Conservation (phyloP, 2,888 invertebrate genomes). For the Helobdella robusta region DNA sequence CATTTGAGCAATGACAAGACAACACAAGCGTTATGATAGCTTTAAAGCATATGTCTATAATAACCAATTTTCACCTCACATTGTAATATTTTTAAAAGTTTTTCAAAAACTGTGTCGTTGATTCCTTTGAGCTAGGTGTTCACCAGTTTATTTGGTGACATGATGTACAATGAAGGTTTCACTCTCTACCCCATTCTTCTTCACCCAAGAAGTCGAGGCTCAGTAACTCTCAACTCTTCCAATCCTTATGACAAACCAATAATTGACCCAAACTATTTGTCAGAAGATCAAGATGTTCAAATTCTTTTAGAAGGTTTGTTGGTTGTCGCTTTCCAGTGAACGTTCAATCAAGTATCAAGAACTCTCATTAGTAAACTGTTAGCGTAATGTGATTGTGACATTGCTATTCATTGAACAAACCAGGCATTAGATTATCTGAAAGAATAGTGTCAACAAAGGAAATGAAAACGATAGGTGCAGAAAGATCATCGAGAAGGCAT, state of each 20-base stretch:
- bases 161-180: constrained; percentile 30
- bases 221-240: constrained; percentile 62
- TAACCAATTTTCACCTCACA: no score
- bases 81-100: no score
- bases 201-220: constrained; percentile 69
- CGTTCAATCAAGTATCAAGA: background rate
- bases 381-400: background rate
- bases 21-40: no score
- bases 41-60: no score
- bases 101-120: no score
- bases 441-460: constrained; percentile 26
- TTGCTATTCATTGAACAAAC: no score
- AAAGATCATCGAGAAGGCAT: constrained; percentile 24
- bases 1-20: no score
- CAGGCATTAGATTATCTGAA: constrained; percentile 30
- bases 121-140: constrained; percentile 28
- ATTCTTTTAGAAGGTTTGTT: constrained; percentile 64
- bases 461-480: constrained; percentile 28
- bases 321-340: background rate
- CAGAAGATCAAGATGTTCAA: constrained; percentile 57
- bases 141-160: constrained; percentile 29
- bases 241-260: constrained; percentile 68
- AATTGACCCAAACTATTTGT: constrained; percentile 79
- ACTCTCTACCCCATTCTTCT: constrained; percentile 57
- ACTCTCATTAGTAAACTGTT: background rate